Evolutionary conservation across 2,888 invertebrate species (phyloP).

Genomic region (Dexiosoma caninum): DNA sequence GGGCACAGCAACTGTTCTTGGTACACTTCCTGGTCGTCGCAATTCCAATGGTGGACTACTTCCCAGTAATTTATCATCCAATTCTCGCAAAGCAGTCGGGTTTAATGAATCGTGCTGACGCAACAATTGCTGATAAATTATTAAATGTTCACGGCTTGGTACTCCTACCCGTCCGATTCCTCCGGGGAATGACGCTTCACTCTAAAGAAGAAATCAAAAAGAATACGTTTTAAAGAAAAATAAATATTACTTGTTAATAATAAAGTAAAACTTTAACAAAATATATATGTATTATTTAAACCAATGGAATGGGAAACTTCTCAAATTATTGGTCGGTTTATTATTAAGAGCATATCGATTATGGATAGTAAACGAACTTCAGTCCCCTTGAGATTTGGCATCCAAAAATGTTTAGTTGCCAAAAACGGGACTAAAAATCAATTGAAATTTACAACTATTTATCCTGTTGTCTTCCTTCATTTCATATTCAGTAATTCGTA

Average conservation of each 20-base stretch:
- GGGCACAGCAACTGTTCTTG: slow-evolving; percentile 82
- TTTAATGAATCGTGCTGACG: slow-evolving; percentile 78
- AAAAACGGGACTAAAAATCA: no score
- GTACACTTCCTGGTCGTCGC: slow-evolving; percentile 80
- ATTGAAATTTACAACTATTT: no score
- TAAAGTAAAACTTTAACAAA: background rate
- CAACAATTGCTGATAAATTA: slow-evolving; percentile 78
- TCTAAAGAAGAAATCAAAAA: slow-evolving; percentile 74
- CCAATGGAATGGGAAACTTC: background rate
- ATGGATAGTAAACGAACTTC: no score
- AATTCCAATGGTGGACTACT: slow-evolving; percentile 86
- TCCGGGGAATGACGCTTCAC: slow-evolving; percentile 78
- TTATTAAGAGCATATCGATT: no score
- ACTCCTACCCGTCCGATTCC: slow-evolving; percentile 72
- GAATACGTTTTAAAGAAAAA: no score
- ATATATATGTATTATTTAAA: background rate
- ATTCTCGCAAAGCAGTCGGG: slow-evolving; percentile 69
- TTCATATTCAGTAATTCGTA: no score
- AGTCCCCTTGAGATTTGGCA: no score
- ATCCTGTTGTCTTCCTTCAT: no score
- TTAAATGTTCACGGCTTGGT: slow-evolving; percentile 71
- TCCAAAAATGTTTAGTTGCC: no score
- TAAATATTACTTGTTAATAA: background rate
- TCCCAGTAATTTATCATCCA: slow-evolving; percentile 80
- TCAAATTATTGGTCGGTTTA: background rate